Evolutionary conservation across 2,797 vertebrate genomes (phyloP).

Genomic region (Ptychobarbus kaznakovi): DNA sequence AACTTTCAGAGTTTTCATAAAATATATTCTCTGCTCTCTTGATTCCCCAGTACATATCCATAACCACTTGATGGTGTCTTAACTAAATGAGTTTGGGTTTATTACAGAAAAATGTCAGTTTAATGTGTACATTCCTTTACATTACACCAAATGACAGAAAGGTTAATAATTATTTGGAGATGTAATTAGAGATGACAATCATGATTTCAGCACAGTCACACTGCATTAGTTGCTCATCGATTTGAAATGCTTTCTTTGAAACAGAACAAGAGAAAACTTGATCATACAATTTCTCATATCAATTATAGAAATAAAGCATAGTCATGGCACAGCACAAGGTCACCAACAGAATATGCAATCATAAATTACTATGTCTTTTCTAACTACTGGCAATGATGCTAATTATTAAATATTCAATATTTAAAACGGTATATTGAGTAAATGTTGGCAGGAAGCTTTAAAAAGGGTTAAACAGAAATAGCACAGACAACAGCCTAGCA

Average conservation of each 20-base stretch:
- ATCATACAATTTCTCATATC: background rate
- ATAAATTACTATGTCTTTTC: background rate
- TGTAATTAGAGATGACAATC: background rate
- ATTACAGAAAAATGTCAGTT: background rate
- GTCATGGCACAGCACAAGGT: background rate
- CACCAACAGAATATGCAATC: background rate
- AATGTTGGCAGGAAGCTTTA: background rate
- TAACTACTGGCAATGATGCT: background rate
- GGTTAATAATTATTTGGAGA: background rate
- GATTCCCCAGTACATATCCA: background rate
- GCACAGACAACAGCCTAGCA: background rate
- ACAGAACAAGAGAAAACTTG: background rate
- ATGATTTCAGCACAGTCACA: background rate
- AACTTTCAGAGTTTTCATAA: conserved; percentile 32
- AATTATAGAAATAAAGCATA: background rate
- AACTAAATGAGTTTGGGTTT: background rate
- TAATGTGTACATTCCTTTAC: background rate
- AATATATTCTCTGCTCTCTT: background rate
- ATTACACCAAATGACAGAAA: background rate
- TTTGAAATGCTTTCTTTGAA: background rate
- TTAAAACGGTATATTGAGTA: background rate
- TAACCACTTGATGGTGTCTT: background rate
- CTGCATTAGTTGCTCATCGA: background rate
- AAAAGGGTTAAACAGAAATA: background rate
- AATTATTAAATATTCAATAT: background rate